Conservation (phyloP, 2,113 vertebrate species). For the Oryzias curvinotus region DNA sequence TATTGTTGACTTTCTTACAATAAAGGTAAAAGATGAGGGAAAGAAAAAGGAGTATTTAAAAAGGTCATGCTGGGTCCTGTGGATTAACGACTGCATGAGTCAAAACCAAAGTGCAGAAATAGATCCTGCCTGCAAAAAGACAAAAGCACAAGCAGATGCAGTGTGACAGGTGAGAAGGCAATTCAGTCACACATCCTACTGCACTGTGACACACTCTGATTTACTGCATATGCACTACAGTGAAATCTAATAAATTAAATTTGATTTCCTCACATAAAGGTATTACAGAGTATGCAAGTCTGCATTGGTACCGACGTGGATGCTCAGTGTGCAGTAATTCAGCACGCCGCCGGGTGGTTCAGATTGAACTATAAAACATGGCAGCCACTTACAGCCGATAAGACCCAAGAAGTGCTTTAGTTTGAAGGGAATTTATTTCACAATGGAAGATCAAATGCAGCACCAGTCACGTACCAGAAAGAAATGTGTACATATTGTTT, state of each 20-base stretch:
- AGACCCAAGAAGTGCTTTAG: background rate
- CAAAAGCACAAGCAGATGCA: constrained; percentile 19
- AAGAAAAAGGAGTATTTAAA: background rate
- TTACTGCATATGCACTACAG: constrained; percentile 19
- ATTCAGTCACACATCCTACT: constrained; percentile 16
- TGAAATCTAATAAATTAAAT: constrained; percentile 27
- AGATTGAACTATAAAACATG: constrained; percentile 11
- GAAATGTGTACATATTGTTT: background rate
- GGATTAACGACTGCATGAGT: too few species aligned
- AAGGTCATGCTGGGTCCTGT: too few species aligned
- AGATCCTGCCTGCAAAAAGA: constrained; percentile 11
- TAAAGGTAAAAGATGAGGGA: constrained; percentile 4
- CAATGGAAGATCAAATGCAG: background rate
- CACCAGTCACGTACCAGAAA: background rate
- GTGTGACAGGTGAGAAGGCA: constrained; percentile 27
- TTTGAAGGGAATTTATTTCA: constrained; percentile 5
- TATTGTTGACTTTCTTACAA: too few species aligned
- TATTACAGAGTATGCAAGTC: constrained; percentile 4
- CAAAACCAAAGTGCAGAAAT: background rate
- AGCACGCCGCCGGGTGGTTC: constrained; percentile 11
- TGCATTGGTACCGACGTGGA: constrained; percentile 1
- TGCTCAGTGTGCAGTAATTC: constrained; percentile 9
- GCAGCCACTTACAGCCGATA: constrained; percentile 6
- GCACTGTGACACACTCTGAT: constrained; percentile 19
- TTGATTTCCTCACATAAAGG: constrained; percentile 14